Evolutionary conservation across 2,888 invertebrate species (phyloP), one percentile per base, ranked within the genome.

Genomic region (Amorpha juglandis): DNA sequence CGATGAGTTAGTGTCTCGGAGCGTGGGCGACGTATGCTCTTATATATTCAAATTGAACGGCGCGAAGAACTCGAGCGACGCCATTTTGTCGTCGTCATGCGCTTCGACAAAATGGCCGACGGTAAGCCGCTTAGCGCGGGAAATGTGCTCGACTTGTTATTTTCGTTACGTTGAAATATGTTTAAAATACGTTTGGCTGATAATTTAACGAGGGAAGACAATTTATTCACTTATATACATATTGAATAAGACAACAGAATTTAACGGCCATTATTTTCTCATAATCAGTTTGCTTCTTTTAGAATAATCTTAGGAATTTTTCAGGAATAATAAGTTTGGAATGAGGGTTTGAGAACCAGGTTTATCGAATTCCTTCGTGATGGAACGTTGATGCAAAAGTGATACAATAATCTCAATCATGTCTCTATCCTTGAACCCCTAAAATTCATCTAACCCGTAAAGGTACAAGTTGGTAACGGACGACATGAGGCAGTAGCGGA

Each of bases 11-110:
- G 85, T 87, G 89, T 86, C 87, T 78, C 78, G 82, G 89, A 86
- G 87, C 90, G 86, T 88, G 84, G 84, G 90, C 87, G 91, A 92
- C 92, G 92, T 92, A 92, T 92, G 92, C 91, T 92, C 90, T 85
- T 91, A 90, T 91, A 91, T 92, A 92, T 92, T 92, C 92, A 92
- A 92, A 92, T 92, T 91, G 90, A 90, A 92, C 87, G 84, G 80
- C 83, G 81, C 79, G 81, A 76, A 77, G 80, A 83, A 82, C 81
- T 75, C 82, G 86, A 86, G 84, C 83, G 84, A 79, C 87, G 90
- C 91, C 91, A 91, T 92, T 91, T 91, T 91, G 90, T 88, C 83
- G 86, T 88, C 84, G 84, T 88, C 89, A 84, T 77, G 70, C 74
- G 75, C 71, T 74, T 71, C 75, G 73, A 80, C 83, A 85, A 90